Evolutionary conservation across 2,888 invertebrate species (phyloP).

Genomic region (Crepidodera aurea): DNA sequence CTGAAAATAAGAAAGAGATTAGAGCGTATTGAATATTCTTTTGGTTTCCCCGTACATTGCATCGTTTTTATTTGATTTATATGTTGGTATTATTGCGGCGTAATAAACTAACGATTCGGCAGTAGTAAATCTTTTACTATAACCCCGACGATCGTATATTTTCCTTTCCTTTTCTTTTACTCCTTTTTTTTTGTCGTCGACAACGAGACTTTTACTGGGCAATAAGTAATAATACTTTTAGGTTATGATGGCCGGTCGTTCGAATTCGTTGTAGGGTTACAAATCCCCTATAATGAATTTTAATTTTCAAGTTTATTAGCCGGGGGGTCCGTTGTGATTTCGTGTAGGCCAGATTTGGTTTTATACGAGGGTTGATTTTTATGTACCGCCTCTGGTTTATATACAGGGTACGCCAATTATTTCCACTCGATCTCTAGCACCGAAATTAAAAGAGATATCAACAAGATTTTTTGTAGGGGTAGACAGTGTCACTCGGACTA

Average conservation of each 20-base stretch:
- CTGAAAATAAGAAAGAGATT: too few species aligned
- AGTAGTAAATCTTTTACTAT: slow-evolving; percentile 12
- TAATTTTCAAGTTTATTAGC: not conserved
- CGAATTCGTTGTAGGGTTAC: not conserved
- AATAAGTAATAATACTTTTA: slow-evolving; percentile 8
- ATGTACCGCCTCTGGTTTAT: too few species aligned
- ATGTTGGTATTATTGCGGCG: slow-evolving; percentile 8
- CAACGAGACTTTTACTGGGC: slow-evolving; percentile 7
- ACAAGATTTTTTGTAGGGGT: too few species aligned
- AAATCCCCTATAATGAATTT: slow-evolving; percentile 2
- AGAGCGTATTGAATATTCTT: too few species aligned
- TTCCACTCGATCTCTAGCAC: too few species aligned
- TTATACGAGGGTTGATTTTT: too few species aligned
- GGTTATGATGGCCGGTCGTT: not conserved
- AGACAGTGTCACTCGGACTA: too few species aligned
- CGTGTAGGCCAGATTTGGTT: too few species aligned
- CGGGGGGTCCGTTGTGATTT: not conserved
- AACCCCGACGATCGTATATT: not conserved
- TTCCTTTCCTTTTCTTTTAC: not conserved
- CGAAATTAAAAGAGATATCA: too few species aligned
- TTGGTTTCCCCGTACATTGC: not conserved
- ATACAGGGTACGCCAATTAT: too few species aligned
- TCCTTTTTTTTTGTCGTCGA: not conserved
- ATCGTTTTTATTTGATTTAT: slow-evolving; percentile 9
- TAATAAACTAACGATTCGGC: slow-evolving; percentile 5